Base-by-base conservation (phyloP, 1,140 invertebrate species). In the Drosophila pallidifrons region DNA sequence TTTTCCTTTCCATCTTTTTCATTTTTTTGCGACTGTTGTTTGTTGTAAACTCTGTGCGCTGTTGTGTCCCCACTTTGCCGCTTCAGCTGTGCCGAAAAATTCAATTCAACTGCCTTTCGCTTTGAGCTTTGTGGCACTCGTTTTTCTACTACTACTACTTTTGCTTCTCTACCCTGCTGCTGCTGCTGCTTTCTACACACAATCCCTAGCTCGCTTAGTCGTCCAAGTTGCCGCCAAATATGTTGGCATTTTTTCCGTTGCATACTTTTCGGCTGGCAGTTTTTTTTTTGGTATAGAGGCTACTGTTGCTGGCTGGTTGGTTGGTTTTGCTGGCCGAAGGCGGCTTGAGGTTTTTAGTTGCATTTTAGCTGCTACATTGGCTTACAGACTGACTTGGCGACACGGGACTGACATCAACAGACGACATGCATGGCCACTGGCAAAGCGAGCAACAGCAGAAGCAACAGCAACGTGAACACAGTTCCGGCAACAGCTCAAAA, bases 281-380 rank as follows among this genome's bases (percentile, higher is more conserved):
- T 57, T 35, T 61, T 75, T 77, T 61, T 49, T 38, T 43, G 25
- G 32, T 52, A 45, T 69, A 52, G 47, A 43, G 41, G 28, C 64
- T n/a, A 57, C 58, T 64, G 28, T 41, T 43, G 41, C 45, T 46
- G n/a, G 45, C n/a, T 47, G 13, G 25, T 30, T 45, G 47, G 15
- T 49, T 72, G 47, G 30, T 35, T 41, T 25, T 57, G 61, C 66
- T 61, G 51, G 43, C 52, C 80, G 61, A 67, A 82, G 76, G 80
- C 79, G 83, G 80, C 80, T 70, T 87, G 82, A 88, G 80, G 82
- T 87, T 87, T 87, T 88, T 80, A 88, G 83, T 87, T 87, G 83
- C 83, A 80, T 87, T 87, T 87, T 79, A 88, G 76, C 68, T 82
- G 82, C 65, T 80, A 88, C 83, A 87, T 88, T 87, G 82, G 83